phyloP scores from a whole-genome alignment of 2,797 vertebrate species.

The Cichlasoma orientale region DNA sequence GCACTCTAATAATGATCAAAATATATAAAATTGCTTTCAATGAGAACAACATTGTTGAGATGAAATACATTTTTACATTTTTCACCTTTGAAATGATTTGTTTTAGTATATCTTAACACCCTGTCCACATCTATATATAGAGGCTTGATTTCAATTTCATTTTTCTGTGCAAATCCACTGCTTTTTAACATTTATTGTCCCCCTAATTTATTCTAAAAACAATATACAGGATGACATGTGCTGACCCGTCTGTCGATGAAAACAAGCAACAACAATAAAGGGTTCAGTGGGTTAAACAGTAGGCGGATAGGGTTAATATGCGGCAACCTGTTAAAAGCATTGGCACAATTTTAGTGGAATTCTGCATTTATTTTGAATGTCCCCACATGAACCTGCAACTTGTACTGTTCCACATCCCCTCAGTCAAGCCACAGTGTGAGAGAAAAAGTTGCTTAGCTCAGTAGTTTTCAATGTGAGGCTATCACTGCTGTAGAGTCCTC shows the following conservation, averaged over 20 bases:
- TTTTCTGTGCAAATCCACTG: neutral
- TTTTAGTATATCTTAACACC: neutral
- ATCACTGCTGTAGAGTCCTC: constrained; percentile 31
- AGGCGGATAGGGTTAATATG: neutral
- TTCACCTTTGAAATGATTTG: neutral
- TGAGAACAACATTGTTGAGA: neutral
- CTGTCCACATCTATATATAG: neutral
- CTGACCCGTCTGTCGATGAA: constrained; percentile 11
- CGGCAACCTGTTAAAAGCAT: constrained; percentile 25
- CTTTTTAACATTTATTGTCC: neutral
- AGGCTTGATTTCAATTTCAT: neutral
- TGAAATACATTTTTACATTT: neutral
- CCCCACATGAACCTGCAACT: constrained; percentile 32
- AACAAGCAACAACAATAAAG: neutral
- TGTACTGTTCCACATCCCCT: constrained; percentile 22
- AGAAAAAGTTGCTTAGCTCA: constrained; percentile 61
- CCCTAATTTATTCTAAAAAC: neutral
- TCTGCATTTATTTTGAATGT: constrained; percentile 8
- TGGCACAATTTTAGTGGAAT: neutral
- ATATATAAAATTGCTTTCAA: neutral
- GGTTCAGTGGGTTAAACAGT: neutral
- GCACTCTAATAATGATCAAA: neutral
- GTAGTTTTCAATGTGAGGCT: constrained; percentile 37
- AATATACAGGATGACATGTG: neutral
- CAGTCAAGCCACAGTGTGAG: constrained; percentile 13